These are phyloP conservation scores for Etheostoma perlongum DNA, from an alignment of 2,797 vertebrate species.

Conservation along the genomic window DNA sequence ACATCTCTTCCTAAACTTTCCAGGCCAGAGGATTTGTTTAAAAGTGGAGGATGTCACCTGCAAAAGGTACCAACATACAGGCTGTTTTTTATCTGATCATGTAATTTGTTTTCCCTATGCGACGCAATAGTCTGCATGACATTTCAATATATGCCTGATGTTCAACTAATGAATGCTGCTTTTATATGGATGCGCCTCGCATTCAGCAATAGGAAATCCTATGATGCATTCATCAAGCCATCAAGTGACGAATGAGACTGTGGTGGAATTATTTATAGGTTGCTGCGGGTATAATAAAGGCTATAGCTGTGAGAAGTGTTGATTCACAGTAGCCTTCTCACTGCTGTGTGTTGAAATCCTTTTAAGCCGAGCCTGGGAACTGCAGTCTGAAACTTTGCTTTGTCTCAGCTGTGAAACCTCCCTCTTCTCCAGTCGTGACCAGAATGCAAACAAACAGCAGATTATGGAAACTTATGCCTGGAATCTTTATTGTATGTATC, in stretches of 20 bases:
- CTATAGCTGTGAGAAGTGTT: slow-evolving; percentile 32
- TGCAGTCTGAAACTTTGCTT: slow-evolving; percentile 33
- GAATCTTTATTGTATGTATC: neutral
- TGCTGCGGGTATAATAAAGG: slow-evolving; percentile 35
- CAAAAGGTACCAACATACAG: slow-evolving; percentile 1
- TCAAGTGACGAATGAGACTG: slow-evolving; percentile 47
- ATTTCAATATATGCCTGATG: slow-evolving; percentile 34
- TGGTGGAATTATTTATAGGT: slow-evolving; percentile 30
- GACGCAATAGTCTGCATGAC: slow-evolving; percentile 22
- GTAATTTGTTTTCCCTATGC: slow-evolving; percentile 39
- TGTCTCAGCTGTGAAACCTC: slow-evolving; percentile 45
- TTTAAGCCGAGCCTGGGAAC: slow-evolving; percentile 52
- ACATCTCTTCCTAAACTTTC: slow-evolving; percentile 22
- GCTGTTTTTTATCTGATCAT: slow-evolving; percentile 33
- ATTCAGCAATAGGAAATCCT: slow-evolving; percentile 30
- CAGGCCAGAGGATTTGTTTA: neutral
- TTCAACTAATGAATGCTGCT: slow-evolving; percentile 47
- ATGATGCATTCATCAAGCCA: slow-evolving; percentile 48
- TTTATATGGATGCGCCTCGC: slow-evolving; percentile 15
- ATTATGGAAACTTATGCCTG: neutral
- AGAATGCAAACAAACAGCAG: slow-evolving; percentile 31
- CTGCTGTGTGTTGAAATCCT: slow-evolving; percentile 36
- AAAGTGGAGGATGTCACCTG: slow-evolving; percentile 19
- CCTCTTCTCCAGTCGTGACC: slow-evolving; percentile 21
- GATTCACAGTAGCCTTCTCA: slow-evolving; percentile 32